Evolutionary conservation across 92 coral and sea anemone genomes (phyloP).

Genomic region (Meandrina meandrites): DNA sequence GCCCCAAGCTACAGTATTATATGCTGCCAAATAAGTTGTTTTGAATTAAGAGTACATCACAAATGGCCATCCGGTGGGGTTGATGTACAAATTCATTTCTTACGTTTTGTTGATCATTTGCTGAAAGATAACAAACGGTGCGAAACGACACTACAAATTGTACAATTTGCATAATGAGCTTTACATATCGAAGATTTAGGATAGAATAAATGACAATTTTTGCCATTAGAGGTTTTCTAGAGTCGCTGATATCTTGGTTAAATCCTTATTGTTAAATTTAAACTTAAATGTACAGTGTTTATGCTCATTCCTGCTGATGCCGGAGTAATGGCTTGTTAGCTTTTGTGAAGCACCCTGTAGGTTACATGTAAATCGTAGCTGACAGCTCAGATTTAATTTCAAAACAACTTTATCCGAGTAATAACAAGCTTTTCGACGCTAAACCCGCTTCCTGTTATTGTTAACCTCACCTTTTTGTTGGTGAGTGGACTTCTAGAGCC

Average conservation of each 20-base stretch:
- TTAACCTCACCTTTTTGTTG: background rate
- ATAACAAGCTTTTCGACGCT: background rate
- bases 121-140: background rate
- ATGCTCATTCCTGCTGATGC: background rate
- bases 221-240: background rate
- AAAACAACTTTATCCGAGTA: too few species aligned
- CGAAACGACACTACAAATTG: too few species aligned
- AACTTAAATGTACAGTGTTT: background rate
- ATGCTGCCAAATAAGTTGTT: background rate
- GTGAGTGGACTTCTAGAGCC: background rate
- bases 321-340: too few species aligned
- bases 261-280: too few species aligned
- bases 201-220: background rate
- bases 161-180: background rate
- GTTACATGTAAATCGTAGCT: too few species aligned
- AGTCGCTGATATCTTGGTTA: background rate
- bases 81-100: background rate
- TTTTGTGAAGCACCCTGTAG: too few species aligned
- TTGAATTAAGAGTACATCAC: background rate
- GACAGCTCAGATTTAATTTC: too few species aligned
- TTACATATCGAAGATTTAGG: background rate
- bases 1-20: background rate
- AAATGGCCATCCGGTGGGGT: background rate
- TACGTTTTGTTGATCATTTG: slow-evolving; percentile 13
- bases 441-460: background rate